phyloP scores from a whole-genome alignment of 2,113 vertebrate species.

The Chitala chitala region DNA sequence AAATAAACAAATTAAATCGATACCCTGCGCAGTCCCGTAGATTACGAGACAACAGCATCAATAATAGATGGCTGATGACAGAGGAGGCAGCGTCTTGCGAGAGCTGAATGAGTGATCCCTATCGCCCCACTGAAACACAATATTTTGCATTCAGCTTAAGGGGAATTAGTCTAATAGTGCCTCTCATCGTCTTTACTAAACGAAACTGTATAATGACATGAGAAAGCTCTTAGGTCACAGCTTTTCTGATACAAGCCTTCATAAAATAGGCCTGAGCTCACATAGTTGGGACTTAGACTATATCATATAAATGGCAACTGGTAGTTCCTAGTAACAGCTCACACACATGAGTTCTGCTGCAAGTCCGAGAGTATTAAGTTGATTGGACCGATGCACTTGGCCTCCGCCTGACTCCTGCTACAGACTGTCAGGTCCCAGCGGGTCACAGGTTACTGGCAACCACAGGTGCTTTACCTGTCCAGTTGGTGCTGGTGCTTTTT shows the following conservation, averaged over 20 bases:
- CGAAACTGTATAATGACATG: neutral
- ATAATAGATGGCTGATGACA: constrained; percentile 24
- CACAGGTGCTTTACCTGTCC: neutral
- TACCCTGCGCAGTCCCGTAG: constrained; percentile 1
- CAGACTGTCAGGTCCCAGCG: too few relatives aligned
- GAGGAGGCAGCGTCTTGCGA: neutral
- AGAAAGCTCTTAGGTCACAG: neutral
- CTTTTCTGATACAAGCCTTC: neutral
- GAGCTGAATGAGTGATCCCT: constrained; percentile 18
- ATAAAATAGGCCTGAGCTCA: too few relatives aligned
- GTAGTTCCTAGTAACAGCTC: neutral
- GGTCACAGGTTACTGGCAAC: neutral
- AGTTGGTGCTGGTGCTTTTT: neutral
- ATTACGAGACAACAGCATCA: constrained; percentile 15
- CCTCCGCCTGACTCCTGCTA: neutral
- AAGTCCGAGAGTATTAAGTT: neutral
- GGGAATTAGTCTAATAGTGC: neutral
- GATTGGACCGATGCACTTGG: neutral
- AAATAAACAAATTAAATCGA: constrained; percentile 19
- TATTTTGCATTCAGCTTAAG: neutral
- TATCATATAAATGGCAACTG: neutral
- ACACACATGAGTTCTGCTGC: too few relatives aligned
- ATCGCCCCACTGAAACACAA: constrained; percentile 15
- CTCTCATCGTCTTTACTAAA: neutral
- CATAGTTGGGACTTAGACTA: neutral